These are phyloP conservation scores for Apis mellifera DNA, from an alignment of 1,140 invertebrate genomes.

Conservation along the genomic window DNA sequence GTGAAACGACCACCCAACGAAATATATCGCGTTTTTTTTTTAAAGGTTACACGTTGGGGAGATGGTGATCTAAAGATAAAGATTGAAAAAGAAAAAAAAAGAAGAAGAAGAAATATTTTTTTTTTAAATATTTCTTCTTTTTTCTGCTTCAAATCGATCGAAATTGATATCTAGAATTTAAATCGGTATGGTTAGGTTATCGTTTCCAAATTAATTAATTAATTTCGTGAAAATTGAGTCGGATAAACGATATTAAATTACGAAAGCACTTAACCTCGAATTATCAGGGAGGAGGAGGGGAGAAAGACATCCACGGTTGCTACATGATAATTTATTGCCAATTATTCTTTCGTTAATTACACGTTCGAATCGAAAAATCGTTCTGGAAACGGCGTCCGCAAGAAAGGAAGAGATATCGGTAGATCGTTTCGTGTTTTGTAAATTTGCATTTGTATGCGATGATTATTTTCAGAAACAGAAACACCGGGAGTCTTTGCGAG, in stretches of 20 bases:
- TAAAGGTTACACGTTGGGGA: no score
- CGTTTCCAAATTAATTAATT: neutral
- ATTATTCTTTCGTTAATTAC: neutral
- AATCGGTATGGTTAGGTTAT: no score
- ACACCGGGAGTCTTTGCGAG: constrained; percentile 11
- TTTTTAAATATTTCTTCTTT: no score
- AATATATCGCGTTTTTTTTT: no score
- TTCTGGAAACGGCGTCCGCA: neutral
- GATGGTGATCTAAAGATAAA: no score
- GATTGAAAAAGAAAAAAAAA: no score
- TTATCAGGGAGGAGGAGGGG: no score
- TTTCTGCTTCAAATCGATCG: no score
- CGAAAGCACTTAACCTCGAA: neutral
- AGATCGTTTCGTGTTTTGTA: neutral
- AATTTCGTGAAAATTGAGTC: neutral
- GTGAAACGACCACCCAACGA: no score
- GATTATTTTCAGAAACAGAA: neutral
- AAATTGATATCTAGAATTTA: no score
- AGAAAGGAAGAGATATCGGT: neutral
- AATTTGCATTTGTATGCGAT: constrained; percentile 24
- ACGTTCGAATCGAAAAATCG: neutral
- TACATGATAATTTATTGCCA: neutral
- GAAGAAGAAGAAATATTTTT: no score
- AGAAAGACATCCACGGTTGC: neutral
- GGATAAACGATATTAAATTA: neutral